These are phyloP conservation scores for Picus viridis DNA, from an alignment of 2,797 vertebrate species.

Conservation along the genomic window DNA sequence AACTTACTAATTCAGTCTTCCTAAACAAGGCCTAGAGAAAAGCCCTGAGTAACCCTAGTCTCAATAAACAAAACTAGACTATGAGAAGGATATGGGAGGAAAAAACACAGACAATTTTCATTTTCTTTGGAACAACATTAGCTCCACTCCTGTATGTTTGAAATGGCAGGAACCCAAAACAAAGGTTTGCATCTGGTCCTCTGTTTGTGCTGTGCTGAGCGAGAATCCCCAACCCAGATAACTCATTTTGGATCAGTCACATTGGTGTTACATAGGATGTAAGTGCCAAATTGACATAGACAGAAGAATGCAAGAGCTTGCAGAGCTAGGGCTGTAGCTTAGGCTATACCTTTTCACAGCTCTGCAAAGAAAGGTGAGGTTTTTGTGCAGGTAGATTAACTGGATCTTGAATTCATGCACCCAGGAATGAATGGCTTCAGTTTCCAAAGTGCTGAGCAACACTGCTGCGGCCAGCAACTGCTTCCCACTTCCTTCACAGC, in stretches of 20 bases:
- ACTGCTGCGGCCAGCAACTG: accelerated
- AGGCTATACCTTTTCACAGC: neutral
- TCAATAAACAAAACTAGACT: constrained; percentile 33
- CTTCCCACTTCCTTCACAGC: neutral
- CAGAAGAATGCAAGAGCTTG: neutral
- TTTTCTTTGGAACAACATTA: constrained; percentile 59
- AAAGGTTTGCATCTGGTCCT: constrained; percentile 52
- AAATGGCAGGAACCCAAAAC: constrained; percentile 52
- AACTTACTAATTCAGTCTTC: neutral
- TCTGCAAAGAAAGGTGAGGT: neutral
- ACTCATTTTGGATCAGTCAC: constrained; percentile 6
- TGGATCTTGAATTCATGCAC: neutral
- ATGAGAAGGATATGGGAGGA: neutral
- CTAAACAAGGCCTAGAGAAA: constrained; percentile 30
- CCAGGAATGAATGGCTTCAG: neutral
- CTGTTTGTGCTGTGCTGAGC: constrained; percentile 19
- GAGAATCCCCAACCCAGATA: constrained; percentile 15
- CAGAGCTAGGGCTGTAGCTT: neutral
- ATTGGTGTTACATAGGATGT: neutral
- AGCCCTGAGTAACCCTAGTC: neutral
- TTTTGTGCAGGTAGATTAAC: neutral
- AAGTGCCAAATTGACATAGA: neutral
- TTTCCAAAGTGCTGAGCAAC: neutral
- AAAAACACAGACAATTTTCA: constrained; percentile 37
- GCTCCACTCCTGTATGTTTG: constrained; percentile 24